These are phyloP conservation scores for Theocolax elegans DNA, from an alignment of 1,140 invertebrate species.

Conservation along the genomic window DNA sequence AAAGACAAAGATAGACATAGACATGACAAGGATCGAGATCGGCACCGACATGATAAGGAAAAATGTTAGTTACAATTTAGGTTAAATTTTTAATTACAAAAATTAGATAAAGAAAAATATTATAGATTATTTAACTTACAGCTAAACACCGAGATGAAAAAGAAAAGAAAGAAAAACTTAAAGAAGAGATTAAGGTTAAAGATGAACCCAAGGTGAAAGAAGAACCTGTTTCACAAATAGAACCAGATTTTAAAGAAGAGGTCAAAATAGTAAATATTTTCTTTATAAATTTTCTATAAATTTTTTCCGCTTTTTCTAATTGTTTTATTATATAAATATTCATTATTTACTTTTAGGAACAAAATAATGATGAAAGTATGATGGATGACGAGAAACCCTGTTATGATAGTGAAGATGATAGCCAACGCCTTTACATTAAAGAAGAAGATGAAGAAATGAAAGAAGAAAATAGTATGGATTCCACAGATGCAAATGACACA, in stretches of 20 bases:
- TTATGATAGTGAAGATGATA: slow-evolving; percentile 62
- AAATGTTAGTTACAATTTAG: slow-evolving; percentile 54
- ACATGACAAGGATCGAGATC: slow-evolving; percentile 71
- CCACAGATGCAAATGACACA: slow-evolving; percentile 61
- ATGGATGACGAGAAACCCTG: too few species aligned
- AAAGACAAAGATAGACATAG: slow-evolving; percentile 68
- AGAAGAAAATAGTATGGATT: slow-evolving; percentile 58
- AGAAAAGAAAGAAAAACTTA: slow-evolving; percentile 59
- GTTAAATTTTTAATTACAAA: slow-evolving; percentile 4
- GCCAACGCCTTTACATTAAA: slow-evolving; percentile 60
- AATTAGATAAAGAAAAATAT: too few species aligned
- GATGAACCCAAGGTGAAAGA: slow-evolving; percentile 54
- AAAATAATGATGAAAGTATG: too few species aligned
- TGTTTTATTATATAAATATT: slow-evolving; percentile 21
- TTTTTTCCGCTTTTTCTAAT: too few species aligned
- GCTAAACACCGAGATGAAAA: slow-evolving; percentile 63
- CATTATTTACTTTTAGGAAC: slow-evolving; percentile 48
- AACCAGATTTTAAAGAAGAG: slow-evolving; percentile 47
- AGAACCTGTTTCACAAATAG: slow-evolving; percentile 47
- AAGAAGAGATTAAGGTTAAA: slow-evolving; percentile 54
- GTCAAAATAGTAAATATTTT: slow-evolving; percentile 56
- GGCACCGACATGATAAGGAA: slow-evolving; percentile 63
- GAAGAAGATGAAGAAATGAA: slow-evolving; percentile 62
- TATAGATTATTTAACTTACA: slow-evolving; percentile 41
- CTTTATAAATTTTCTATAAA: slow-evolving; percentile 20